Evolutionary conservation across 2,113 vertebrate species (phyloP).

Genomic region (Circaetus gallicus): DNA sequence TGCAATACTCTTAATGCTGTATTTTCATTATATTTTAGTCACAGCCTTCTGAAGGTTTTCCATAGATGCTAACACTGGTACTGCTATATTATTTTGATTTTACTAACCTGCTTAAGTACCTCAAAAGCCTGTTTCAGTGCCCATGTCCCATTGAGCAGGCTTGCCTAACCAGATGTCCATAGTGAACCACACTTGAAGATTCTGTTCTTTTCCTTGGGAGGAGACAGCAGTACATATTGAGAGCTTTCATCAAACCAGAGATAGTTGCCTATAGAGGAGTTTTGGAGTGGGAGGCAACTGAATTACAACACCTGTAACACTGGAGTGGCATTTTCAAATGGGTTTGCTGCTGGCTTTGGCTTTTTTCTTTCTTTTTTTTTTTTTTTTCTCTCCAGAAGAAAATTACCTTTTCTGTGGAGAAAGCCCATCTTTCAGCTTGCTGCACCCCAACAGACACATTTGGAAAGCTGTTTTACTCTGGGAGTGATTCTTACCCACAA

Average conservation of each 20-base stretch:
- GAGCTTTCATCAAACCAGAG: neutral
- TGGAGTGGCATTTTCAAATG: neutral
- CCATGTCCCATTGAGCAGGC: neutral
- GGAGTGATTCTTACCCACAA: neutral
- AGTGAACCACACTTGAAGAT: neutral
- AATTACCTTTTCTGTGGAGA: neutral
- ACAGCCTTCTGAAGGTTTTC: neutral
- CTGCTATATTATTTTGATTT: neutral
- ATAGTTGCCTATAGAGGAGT: neutral
- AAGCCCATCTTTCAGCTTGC: neutral
- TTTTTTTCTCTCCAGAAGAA: neutral
- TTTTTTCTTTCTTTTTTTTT: neutral
- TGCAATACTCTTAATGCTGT: neutral
- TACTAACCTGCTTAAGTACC: neutral
- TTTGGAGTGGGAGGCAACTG: accelerated
- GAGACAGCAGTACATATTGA: neutral
- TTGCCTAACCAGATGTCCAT: neutral
- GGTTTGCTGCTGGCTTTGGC: neutral
- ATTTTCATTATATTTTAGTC: neutral
- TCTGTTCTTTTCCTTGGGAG: neutral
- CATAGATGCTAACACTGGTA: neutral
- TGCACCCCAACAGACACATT: neutral
- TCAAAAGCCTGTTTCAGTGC: neutral
- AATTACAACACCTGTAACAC: neutral
- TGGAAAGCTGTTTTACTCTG: neutral